Evolutionary conservation across 2,113 vertebrate genomes (phyloP).

Genomic region (Vulpes vulpes): DNA sequence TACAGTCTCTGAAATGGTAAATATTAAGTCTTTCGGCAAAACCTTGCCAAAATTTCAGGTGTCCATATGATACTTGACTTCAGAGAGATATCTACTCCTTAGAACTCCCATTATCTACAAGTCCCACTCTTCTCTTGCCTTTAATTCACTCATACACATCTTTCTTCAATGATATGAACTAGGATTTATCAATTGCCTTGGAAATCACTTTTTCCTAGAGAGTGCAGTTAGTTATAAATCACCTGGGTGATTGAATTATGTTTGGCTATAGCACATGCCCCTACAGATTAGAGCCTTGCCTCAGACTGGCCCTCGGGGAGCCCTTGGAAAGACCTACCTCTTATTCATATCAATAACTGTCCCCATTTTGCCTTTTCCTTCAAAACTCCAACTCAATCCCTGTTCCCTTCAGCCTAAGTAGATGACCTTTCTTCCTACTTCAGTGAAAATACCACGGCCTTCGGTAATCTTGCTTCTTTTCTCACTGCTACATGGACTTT

Average conservation of each 20-base stretch:
- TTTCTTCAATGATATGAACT: background rate
- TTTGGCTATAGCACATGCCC: background rate
- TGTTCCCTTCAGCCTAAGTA: background rate
- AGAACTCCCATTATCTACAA: no score
- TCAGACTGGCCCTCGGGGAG: background rate
- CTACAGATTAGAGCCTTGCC: background rate
- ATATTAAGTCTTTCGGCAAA: background rate
- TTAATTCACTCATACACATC: background rate
- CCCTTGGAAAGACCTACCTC: background rate
- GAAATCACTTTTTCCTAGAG: background rate
- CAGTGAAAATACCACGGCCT: background rate
- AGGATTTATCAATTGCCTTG: background rate
- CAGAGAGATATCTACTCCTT: background rate
- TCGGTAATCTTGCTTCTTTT: background rate
- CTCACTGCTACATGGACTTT: accelerated
- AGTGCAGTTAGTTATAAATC: background rate
- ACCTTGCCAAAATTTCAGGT: background rate
- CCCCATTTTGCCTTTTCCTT: background rate
- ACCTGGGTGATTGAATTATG: background rate
- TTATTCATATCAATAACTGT: no score
- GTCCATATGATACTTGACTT: background rate
- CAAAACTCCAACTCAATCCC: background rate
- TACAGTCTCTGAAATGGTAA: background rate
- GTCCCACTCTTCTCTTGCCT: background rate
- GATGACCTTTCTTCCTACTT: background rate